These are phyloP conservation scores for Cosmopolites sordidus DNA, from an alignment of 2,888 invertebrate species.

Conservation along the genomic window DNA sequence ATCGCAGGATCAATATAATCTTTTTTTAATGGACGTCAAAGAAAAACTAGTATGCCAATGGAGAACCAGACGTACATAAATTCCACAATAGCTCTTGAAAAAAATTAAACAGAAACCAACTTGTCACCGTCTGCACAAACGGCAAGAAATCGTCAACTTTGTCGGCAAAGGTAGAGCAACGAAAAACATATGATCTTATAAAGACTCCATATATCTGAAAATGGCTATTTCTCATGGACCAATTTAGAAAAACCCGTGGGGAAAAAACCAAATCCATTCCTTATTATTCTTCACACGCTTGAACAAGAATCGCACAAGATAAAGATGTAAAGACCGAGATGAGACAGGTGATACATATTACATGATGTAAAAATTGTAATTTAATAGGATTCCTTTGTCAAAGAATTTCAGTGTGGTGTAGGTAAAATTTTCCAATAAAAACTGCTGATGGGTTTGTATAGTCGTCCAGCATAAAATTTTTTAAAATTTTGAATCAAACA, in stretches of 20 bases:
- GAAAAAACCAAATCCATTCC: conserved; percentile 5
- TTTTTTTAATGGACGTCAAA: neutral
- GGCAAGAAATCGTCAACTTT: neutral
- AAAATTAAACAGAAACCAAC: neutral
- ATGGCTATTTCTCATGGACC: conserved; percentile 23
- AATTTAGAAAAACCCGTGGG: conserved; percentile 12
- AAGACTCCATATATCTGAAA: conserved; percentile 21
- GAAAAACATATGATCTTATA: conserved; percentile 18
- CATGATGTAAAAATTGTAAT: conserved; percentile 30
- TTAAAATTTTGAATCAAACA: too few species aligned
- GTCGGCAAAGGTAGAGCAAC: neutral
- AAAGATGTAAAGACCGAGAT: conserved; percentile 33
- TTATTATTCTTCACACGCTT: conserved; percentile 24
- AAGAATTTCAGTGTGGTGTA: too few species aligned
- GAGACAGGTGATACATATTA: conserved; percentile 34
- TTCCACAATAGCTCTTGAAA: neutral
- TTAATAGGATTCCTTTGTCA: conserved; percentile 19
- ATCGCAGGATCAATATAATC: too few species aligned
- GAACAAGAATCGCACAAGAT: conserved; percentile 24
- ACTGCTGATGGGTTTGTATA: too few species aligned
- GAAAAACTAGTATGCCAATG: neutral
- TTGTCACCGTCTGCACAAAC: neutral
- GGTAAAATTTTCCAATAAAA: too few species aligned
- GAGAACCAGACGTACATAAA: neutral
- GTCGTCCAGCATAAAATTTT: too few species aligned